phyloP scores from a whole-genome alignment of 2,113 vertebrate genomes.

The Pithys albifrons region DNA sequence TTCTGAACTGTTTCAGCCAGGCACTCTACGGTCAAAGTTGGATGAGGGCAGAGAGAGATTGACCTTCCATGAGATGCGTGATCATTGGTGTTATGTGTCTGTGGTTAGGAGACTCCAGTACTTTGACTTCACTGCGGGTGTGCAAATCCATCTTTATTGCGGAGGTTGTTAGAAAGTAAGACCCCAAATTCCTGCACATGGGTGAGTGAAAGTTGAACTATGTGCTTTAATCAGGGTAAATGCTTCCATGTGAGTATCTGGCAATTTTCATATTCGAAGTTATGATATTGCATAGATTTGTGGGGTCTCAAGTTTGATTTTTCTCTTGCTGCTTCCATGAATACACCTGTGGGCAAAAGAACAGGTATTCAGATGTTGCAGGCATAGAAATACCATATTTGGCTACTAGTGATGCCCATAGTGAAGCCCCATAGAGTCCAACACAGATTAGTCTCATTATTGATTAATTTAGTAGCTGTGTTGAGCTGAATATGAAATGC shows the following conservation, averaged over 20 bases:
- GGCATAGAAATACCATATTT: background rate
- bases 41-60: background rate
- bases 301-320: background rate
- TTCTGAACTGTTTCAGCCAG: background rate
- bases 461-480: background rate
- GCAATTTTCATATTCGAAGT: background rate
- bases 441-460: background rate
- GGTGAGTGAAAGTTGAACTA: background rate
- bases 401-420: background rate
- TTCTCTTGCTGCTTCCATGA: background rate
- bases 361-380: background rate
- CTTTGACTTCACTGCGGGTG: background rate
- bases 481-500: background rate
- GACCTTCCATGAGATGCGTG: background rate
- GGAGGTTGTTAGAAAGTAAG: background rate
- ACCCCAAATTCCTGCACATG: accelerated
- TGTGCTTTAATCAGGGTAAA: background rate
- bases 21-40: accelerated
- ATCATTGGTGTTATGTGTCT: accelerated
- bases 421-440: background rate
- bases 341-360: background rate
- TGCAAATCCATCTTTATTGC: background rate
- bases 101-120: background rate
- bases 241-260: background rate
- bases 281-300: accelerated